These are phyloP conservation scores for Odontocerum albicorne DNA, from an alignment of 2,888 invertebrate genomes.

Conservation along the genomic window DNA sequence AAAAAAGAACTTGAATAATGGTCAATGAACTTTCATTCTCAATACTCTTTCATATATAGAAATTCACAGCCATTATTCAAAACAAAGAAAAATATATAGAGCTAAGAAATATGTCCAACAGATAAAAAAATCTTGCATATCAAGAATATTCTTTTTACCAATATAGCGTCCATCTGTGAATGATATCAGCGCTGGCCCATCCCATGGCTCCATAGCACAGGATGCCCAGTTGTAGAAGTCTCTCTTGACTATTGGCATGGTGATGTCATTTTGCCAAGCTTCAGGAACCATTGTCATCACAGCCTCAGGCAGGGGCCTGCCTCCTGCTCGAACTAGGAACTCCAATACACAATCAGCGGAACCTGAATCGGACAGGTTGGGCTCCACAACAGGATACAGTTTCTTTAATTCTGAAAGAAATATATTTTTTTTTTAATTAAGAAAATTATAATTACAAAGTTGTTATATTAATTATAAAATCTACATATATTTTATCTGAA, in stretches of 20 bases:
- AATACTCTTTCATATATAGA: too few species aligned
- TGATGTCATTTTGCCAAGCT: slow-evolving; percentile 95
- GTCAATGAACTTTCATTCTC: too few species aligned
- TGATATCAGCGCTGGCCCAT: slow-evolving; percentile 94
- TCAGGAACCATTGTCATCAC: slow-evolving; percentile 99
- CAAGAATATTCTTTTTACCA: too few species aligned
- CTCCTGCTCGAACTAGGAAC: slow-evolving; percentile 92
- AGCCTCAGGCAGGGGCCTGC: slow-evolving; percentile 90
- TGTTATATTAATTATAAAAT: too few species aligned
- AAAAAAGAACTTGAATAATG: too few species aligned
- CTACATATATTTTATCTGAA: too few species aligned
- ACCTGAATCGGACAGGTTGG: slow-evolving; percentile 97
- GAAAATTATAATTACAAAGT: too few species aligned
- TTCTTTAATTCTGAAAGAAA: slow-evolving; percentile 66
- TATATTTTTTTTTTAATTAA: too few species aligned
- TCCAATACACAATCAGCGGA: slow-evolving; percentile 97
- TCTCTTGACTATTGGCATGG: slow-evolving; percentile 90
- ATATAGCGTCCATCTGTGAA: slow-evolving; percentile 98
- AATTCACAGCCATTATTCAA: too few species aligned
- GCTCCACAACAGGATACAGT: slow-evolving; percentile 96
- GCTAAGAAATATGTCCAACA: too few species aligned
- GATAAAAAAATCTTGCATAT: too few species aligned
- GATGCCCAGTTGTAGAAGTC: slow-evolving; percentile 98
- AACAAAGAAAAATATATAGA: too few species aligned
- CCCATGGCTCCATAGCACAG: slow-evolving; percentile 99